A percentile compares a stretch with the other conserved stretches of the same genome.
Evolutionary conservation across 2,113 vertebrate species (phyloP).

Genomic region (Archocentrus centrarchus): DNA sequence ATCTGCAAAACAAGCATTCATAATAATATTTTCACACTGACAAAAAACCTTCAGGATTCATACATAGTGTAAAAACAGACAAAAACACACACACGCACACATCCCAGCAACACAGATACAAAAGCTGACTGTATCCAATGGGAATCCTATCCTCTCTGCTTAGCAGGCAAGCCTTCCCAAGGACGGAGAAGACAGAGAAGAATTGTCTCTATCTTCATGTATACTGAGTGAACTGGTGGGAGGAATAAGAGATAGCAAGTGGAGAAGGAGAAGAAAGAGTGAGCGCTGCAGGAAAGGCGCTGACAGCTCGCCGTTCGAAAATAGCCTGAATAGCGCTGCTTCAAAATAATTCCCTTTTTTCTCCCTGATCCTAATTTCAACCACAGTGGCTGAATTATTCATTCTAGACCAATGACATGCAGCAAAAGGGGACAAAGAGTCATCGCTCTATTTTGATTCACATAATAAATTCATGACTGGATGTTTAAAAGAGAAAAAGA

Average conservation of each 20-base stretch:
- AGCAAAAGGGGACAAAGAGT: slow-evolving; percentile 66
- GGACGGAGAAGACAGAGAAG: slow-evolving; percentile 50
- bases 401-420: slow-evolving; percentile 75
- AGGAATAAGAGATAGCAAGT: slow-evolving; percentile 51
- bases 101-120: slow-evolving; percentile 5
- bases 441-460: slow-evolving; percentile 76
- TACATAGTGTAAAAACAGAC: neutral
- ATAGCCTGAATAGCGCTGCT: slow-evolving; percentile 62
- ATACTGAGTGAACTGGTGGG: slow-evolving; percentile 54
- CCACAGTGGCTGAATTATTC: slow-evolving; percentile 72
- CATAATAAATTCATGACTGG: slow-evolving; percentile 78
- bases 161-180: slow-evolving; percentile 52
- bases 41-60: slow-evolving; percentile 9
- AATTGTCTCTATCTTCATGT: slow-evolving; percentile 50
- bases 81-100: neutral
- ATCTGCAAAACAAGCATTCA: slow-evolving; percentile 29
- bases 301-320: slow-evolving; percentile 67
- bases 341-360: slow-evolving; percentile 63
- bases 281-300: slow-evolving; percentile 52
- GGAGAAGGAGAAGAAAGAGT: slow-evolving; percentile 56
- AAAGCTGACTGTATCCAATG: slow-evolving; percentile 10
- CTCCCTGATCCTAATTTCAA: slow-evolving; percentile 70
- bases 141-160: slow-evolving; percentile 42
- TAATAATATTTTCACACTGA: slow-evolving; percentile 23
- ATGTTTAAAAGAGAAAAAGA: slow-evolving; percentile 54